These are phyloP conservation scores for Nixonia krombeini DNA, from an alignment of 1,140 invertebrate species.

Conservation along the genomic window DNA sequence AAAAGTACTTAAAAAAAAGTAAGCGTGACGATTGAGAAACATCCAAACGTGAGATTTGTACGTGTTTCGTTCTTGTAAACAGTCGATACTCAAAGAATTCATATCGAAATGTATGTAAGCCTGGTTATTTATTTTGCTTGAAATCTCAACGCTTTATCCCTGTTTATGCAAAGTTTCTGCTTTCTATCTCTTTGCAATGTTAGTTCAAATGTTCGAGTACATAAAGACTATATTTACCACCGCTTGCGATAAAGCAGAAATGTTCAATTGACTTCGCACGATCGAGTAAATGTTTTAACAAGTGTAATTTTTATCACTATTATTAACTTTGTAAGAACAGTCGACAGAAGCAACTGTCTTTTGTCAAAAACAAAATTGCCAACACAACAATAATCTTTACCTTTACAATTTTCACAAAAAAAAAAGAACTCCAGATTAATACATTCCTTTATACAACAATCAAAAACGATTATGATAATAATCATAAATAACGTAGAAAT, in stretches of 20 bases:
- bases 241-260: neutral
- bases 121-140: conserved; percentile 41
- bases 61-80: conserved; percentile 36
- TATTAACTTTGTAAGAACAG: neutral
- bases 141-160: conserved; percentile 12
- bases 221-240: conserved; percentile 25
- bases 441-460: neutral
- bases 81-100: conserved; percentile 19
- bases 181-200: conserved; percentile 13
- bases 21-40: conserved; percentile 13
- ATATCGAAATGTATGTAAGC: conserved; percentile 22
- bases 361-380: neutral
- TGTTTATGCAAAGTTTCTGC: conserved; percentile 37
- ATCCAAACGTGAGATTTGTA: conserved; percentile 48
- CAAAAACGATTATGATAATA: too few relatives aligned
- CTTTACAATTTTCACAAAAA: too few relatives aligned
- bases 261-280: too few relatives aligned
- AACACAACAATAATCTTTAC: neutral
- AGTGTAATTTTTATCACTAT: neutral
- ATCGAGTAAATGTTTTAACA: neutral
- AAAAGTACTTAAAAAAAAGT: conserved; percentile 8
- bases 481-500: too few relatives aligned
- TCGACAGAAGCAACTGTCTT: conserved; percentile 4
- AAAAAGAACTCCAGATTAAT: too few relatives aligned
- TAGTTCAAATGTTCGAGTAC: conserved; percentile 16